Evolutionary conservation across 2,888 invertebrate genomes (phyloP), one percentile per base, ranked within the genome.

Genomic region (Campoletis raptor): DNA sequence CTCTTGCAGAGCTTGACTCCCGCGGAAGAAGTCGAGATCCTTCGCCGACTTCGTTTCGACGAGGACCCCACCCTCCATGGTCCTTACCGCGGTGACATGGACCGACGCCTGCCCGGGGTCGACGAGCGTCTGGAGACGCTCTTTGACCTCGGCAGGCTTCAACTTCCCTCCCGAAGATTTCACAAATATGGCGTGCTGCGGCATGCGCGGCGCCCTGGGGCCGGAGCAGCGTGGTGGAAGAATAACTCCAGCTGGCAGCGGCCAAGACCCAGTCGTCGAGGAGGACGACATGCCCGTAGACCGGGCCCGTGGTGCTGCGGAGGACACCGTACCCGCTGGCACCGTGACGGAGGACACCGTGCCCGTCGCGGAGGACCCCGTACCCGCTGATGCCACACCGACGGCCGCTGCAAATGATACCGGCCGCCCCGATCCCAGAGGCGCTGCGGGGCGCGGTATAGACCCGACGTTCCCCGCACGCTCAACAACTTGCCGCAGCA

Each of bases 21-120:
- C n/a, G n/a, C n/a, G n/a, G n/a, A 78, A 78, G 5, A 78, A 78
- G 0, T 78, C 40, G 6, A 78, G 54, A 8, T 69, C 78, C 18
- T 69, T 36, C 5, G n/a, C 78, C 15, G 69, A 40, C 21, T 9
- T 12, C 9, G 78, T 69, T 24, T 69, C 78, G 5, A 78, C 69
- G 24, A 78, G 10, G 21, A 78, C 78, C 52, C 69, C 69, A 1
- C 78, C 78, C 2, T 3, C 0, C 2, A 78, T 54, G 0, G 54
- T 24, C 2, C 40, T 64, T 8, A 78, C 78, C 15, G 36, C 78
- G 5, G 52, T 64, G 4, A 77, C 77, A 2, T 66, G 9, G 9
- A 77, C 7, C 5, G 37, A 10, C 15, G 77, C 48, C 78, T 66
- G 12, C 6, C 21, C 67, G 30, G 78, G 79, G 12, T 79, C 4